phyloP scores from a whole-genome alignment of 1,140 invertebrate species.

The Vollenhovia emeryi region DNA sequence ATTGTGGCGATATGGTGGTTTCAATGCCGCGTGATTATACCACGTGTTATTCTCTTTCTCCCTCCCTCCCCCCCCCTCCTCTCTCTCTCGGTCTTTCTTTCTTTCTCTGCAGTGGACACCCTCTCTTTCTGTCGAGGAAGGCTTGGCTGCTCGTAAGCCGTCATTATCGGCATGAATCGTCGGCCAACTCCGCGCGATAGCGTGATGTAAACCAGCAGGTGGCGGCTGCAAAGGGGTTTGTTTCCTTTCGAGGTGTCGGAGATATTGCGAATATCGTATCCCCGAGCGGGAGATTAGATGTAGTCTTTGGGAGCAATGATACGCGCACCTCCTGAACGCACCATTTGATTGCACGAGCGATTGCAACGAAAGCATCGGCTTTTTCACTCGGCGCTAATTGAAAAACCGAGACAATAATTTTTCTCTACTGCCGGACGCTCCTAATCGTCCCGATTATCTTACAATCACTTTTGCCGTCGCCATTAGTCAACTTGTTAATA shows the following conservation, averaged over 20 bases:
- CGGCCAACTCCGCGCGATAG: conserved; percentile 35
- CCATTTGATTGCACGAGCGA: conserved; percentile 14
- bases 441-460: background rate
- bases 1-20: conserved; percentile 48
- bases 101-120: background rate
- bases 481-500: background rate
- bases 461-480: background rate
- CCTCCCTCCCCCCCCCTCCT: background rate
- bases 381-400: conserved; percentile 31
- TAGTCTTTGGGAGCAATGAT: conserved; percentile 19
- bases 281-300: conserved; percentile 20
- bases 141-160: conserved; percentile 22
- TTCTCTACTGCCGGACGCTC: background rate
- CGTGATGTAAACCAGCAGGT: conserved; percentile 42
- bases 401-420: conserved; percentile 2
- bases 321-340: conserved; percentile 1
- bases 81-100: background rate
- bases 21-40: conserved; percentile 63
- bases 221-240: conserved; percentile 20
- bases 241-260: conserved; percentile 34
- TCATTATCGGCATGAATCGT: conserved; percentile 58
- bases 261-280: conserved; percentile 30
- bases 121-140: conserved; percentile 13
- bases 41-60: conserved; percentile 31
- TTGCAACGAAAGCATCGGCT: background rate